Evolutionary conservation across 1,140 invertebrate genomes (phyloP).

Genomic region (Zaprionus ornatus): DNA sequence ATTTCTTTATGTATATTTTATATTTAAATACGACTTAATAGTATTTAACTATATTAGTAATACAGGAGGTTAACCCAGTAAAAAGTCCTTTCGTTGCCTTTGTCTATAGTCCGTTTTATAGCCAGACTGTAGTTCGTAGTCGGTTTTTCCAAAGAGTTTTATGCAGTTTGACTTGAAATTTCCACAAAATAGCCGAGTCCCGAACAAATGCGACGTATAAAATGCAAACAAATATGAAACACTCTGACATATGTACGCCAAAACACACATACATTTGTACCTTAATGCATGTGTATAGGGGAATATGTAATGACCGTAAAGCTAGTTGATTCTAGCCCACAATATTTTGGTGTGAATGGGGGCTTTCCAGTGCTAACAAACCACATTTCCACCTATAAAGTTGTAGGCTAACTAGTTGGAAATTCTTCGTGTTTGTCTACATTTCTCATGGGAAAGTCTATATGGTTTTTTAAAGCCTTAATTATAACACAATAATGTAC

Average conservation of each 20-base stretch:
- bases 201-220: constrained; percentile 2
- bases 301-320: constrained; percentile 10
- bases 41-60: too few relatives aligned
- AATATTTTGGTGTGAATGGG: background rate
- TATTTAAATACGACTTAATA: too few relatives aligned
- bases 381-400: constrained; percentile 17
- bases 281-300: background rate
- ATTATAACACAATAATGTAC: constrained; percentile 6
- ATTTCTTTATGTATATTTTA: too few relatives aligned
- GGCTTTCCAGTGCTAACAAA: constrained; percentile 18
- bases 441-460: constrained; percentile 62
- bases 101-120: background rate
- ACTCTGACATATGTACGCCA: background rate
- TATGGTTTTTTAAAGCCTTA: constrained; percentile 57
- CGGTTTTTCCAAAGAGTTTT: constrained; percentile 53
- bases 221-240: background rate
- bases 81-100: background rate
- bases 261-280: background rate
- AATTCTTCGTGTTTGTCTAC: constrained; percentile 44
- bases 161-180: constrained; percentile 66
- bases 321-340: background rate
- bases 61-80: too few relatives aligned
- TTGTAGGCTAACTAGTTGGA: constrained; percentile 47
- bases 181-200: constrained; percentile 66
- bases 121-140: background rate